These are phyloP conservation scores for Peromyscus californicus DNA, from an alignment of 2,113 vertebrate species.

Conservation along the genomic window DNA sequence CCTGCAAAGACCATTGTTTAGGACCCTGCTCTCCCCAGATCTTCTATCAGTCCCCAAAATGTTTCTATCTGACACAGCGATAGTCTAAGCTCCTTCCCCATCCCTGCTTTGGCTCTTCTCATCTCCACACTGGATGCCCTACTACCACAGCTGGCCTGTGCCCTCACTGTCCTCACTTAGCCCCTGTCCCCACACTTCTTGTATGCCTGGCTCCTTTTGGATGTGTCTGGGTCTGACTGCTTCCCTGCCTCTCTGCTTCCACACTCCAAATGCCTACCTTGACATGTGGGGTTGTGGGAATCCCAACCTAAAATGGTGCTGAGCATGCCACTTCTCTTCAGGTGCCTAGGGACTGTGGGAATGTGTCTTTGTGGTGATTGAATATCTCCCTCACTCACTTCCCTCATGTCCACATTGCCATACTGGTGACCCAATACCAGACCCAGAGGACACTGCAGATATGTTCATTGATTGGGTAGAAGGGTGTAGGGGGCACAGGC, in stretches of 20 bases:
- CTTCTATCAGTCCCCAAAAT: no score
- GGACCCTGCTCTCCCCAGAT: no score
- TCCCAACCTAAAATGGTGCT: background rate
- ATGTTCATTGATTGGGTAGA: background rate
- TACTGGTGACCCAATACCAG: background rate
- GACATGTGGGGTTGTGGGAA: background rate
- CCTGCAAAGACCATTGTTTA: background rate
- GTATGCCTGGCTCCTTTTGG: background rate
- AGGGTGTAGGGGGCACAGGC: background rate
- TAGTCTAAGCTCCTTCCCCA: background rate
- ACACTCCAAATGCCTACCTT: background rate
- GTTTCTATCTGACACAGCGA: background rate
- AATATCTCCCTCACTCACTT: background rate
- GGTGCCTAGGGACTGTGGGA: background rate
- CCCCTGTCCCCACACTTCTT: background rate
- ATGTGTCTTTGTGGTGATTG: background rate
- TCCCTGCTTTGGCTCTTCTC: background rate
- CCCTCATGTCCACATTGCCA: background rate
- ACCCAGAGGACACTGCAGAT: rapidly evolving
- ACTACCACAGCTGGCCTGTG: constrained; percentile 12
- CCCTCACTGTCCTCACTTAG: background rate
- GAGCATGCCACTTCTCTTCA: background rate
- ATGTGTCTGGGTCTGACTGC: background rate
- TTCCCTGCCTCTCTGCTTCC: background rate
- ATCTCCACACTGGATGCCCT: constrained; percentile 48